These are phyloP conservation scores for Heloderma charlesbogerti DNA, from an alignment of 2,113 vertebrate genomes.

Conservation along the genomic window DNA sequence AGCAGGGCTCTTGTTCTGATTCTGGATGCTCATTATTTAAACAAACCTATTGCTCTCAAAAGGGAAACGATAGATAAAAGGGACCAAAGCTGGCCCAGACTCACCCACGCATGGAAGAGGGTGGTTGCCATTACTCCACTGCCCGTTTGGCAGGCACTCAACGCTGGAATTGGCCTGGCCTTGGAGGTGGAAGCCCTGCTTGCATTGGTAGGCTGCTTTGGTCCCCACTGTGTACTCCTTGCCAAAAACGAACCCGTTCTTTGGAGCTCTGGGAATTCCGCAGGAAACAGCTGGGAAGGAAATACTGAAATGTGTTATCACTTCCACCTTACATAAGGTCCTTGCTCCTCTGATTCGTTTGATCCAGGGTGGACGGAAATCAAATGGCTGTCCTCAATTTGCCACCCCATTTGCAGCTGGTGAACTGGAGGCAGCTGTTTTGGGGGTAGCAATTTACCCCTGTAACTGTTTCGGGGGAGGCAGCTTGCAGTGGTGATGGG, in stretches of 20 bases:
- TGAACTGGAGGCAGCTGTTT: too few species aligned
- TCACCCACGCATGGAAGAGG: conserved; percentile 90
- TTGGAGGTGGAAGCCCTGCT: conserved; percentile 88
- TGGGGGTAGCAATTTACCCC: too few species aligned
- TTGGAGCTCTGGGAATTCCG: conserved; percentile 88
- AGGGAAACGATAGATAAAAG: not conserved
- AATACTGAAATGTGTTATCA: not conserved
- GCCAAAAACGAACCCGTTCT: conserved; percentile 89
- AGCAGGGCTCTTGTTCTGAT: not conserved
- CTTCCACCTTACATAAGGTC: not conserved
- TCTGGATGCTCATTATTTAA: not conserved
- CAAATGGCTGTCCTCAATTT: not conserved
- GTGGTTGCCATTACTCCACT: conserved; percentile 89
- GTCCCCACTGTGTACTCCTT: conserved; percentile 94
- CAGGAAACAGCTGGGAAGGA: conserved; percentile 88
- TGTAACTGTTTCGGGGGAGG: too few species aligned
- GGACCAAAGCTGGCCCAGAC: conserved; percentile 48
- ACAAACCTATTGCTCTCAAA: not conserved
- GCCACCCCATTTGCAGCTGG: not conserved
- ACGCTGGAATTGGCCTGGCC: conserved; percentile 77
- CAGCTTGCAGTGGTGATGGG: not conserved
- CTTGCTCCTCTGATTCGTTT: not conserved
- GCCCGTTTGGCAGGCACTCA: conserved; percentile 87
- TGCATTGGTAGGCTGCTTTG: conserved; percentile 90
- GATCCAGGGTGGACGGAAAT: not conserved